These are phyloP conservation scores for Phaetusa simplex DNA, from an alignment of 2,113 vertebrate species.

Conservation along the genomic window DNA sequence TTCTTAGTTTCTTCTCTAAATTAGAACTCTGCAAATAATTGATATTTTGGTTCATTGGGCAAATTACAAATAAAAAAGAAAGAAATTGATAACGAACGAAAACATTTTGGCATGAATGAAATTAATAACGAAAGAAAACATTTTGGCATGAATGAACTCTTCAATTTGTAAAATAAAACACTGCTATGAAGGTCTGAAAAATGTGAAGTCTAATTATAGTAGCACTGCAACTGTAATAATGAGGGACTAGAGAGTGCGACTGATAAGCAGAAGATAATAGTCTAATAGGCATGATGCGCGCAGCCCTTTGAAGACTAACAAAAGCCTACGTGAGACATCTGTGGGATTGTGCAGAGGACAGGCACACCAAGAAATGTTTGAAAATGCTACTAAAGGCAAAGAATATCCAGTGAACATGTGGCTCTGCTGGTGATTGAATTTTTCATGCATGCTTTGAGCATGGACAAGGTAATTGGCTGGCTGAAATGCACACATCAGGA, in stretches of 20 bases:
- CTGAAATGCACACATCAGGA: neutral
- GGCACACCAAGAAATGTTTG: neutral
- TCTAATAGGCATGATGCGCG: neutral
- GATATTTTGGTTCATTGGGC: constrained; percentile 11
- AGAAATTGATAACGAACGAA: constrained; percentile 10
- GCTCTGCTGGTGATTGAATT: neutral
- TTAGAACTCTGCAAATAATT: constrained; percentile 18
- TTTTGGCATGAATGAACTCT: neutral
- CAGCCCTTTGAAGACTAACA: neutral
- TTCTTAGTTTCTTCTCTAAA: constrained; percentile 22
- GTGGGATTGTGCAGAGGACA: neutral
- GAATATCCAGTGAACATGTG: accelerated
- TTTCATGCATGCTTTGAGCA: neutral
- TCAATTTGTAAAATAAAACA: neutral
- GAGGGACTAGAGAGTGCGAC: neutral
- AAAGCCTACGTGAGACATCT: neutral
- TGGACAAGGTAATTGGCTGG: neutral
- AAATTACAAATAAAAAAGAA: constrained; percentile 40
- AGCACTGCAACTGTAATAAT: neutral
- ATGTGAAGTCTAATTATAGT: neutral
- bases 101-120: neutral
- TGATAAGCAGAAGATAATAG: constrained; percentile 2
- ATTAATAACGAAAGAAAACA: constrained; percentile 17
- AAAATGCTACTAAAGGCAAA: neutral
- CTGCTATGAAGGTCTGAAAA: neutral